Evolutionary conservation across 2,888 invertebrate genomes (phyloP).

Genomic region (Scrobipalpa costella): DNA sequence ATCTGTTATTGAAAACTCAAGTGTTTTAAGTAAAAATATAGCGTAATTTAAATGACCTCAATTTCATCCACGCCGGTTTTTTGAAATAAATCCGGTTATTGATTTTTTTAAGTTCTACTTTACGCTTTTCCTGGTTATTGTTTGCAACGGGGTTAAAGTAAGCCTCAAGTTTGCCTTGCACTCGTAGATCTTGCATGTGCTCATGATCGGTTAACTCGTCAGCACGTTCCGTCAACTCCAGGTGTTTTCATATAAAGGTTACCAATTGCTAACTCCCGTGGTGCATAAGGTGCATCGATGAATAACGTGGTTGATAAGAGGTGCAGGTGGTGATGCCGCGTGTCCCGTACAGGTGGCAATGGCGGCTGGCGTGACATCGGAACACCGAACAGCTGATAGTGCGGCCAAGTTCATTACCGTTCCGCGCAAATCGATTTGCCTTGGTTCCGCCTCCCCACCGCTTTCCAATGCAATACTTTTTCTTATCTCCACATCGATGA

Average conservation of each 20-base stretch:
- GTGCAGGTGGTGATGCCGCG: constrained; percentile 44
- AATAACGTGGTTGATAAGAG: constrained; percentile 41
- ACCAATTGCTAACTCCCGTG: constrained; percentile 33
- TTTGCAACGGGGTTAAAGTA: constrained; percentile 17
- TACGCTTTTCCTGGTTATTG: constrained; percentile 3
- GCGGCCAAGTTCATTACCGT: constrained; percentile 77
- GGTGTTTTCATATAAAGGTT: constrained; percentile 45
- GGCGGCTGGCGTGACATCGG: constrained; percentile 49
- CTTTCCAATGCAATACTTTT: constrained; percentile 61
- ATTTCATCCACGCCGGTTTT: constrained; percentile 23
- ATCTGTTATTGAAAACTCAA: constrained; percentile 23
- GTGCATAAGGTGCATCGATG: constrained; percentile 35
- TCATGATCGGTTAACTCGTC: not conserved
- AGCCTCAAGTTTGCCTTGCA: not conserved
- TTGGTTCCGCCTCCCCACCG: constrained; percentile 57
- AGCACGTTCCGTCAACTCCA: constrained; percentile 31
- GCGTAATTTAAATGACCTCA: constrained; percentile 25
- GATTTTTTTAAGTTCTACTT: constrained; percentile 1
- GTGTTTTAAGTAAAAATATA: too few relatives aligned
- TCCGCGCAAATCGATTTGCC: constrained; percentile 69
- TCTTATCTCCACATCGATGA: constrained; percentile 41
- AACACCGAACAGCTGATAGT: constrained; percentile 63
- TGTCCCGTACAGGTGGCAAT: constrained; percentile 30
- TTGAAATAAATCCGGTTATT: constrained; percentile 19
- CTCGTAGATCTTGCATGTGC: not conserved